A percentile compares a stretch with the other conserved stretches of the same genome.
Evolutionary conservation across 2,797 vertebrate genomes (phyloP).

Genomic region (Columba guinea): DNA sequence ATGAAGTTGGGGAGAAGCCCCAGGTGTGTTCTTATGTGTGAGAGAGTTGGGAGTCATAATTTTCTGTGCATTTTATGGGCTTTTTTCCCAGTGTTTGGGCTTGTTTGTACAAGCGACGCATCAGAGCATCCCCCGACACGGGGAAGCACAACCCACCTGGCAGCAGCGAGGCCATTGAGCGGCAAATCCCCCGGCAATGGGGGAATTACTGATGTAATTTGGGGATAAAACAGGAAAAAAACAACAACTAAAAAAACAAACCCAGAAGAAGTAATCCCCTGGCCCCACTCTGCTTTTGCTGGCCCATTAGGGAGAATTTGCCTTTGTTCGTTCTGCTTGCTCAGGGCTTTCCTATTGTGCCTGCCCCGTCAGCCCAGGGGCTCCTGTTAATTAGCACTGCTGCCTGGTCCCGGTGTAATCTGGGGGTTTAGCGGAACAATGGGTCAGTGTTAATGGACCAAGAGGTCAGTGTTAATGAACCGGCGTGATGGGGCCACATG

Average conservation of each 20-base stretch:
- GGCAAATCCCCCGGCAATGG: background rate
- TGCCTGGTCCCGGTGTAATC: background rate
- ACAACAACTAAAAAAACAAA: background rate
- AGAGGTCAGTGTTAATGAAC: background rate
- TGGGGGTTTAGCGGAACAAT: conserved; percentile 29
- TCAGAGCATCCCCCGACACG: background rate
- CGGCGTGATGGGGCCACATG: background rate
- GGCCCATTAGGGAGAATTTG: background rate
- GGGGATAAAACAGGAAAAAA: background rate
- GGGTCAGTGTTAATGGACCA: background rate
- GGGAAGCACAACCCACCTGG: fast-evolving
- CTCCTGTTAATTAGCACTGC: conserved; percentile 20
- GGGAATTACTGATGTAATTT: conserved; percentile 17
- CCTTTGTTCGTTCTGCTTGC: conserved; percentile 52
- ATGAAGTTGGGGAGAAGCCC: background rate
- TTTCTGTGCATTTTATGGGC: background rate
- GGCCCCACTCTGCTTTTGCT: background rate
- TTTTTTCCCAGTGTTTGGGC: background rate
- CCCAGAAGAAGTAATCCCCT: conserved; percentile 5
- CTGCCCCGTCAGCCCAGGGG: background rate
- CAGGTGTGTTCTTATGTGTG: fast-evolving
- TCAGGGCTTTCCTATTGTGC: conserved; percentile 29
- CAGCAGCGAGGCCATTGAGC: background rate
- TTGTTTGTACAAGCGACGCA: background rate
- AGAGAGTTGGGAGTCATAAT: background rate